Percentiles rank a stretch among this genome's conserved stretches.
phyloP scores from a whole-genome alignment of 1,140 invertebrate genomes.

The Portunus trituberculatus region DNA sequence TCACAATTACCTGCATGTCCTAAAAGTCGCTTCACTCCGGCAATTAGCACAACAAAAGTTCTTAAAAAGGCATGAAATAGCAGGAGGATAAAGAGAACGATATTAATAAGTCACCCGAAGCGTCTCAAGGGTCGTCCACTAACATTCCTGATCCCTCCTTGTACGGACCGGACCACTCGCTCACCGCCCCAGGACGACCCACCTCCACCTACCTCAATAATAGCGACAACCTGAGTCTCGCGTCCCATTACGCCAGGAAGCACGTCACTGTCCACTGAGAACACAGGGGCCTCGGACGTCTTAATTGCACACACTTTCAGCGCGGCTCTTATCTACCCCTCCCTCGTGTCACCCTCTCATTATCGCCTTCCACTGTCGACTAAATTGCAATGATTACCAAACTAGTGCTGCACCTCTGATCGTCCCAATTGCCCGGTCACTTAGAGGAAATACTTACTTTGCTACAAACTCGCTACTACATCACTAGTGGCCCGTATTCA shows the following conservation, averaged over 20 bases:
- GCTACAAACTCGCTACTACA: neutral
- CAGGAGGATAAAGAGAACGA: neutral
- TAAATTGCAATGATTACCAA: conserved; percentile 32
- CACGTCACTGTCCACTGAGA: neutral
- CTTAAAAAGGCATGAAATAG: neutral
- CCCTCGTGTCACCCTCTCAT: conserved; percentile 11
- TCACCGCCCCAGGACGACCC: neutral
- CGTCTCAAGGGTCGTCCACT: neutral
- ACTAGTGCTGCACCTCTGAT: neutral
- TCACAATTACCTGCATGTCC: neutral
- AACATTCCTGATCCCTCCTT: no score
- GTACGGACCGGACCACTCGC: neutral
- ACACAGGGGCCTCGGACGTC: neutral
- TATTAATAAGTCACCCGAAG: neutral
- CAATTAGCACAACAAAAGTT: neutral
- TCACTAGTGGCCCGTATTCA: no score
- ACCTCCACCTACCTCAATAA: neutral
- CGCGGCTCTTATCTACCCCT: neutral
- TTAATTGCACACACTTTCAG: conserved; percentile 10
- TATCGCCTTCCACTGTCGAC: neutral
- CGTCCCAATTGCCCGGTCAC: neutral
- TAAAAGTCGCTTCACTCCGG: neutral
- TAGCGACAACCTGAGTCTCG: neutral
- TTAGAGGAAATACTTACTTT: neutral
- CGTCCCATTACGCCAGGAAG: neutral